phyloP scores from a whole-genome alignment of 2,888 invertebrate genomes.

The Noctua fimbriata region DNA sequence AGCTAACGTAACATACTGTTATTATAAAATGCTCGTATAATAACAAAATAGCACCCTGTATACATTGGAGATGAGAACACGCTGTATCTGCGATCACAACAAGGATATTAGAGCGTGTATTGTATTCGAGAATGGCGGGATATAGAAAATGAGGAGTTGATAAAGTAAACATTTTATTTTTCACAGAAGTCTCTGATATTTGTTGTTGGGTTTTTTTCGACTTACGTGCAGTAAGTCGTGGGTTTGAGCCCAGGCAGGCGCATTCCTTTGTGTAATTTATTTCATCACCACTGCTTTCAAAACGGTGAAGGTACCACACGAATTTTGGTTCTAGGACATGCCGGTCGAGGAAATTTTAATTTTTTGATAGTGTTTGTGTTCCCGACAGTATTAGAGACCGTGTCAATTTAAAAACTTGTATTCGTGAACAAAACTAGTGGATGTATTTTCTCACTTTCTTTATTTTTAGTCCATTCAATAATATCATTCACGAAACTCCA shows the following conservation, averaged over 20 bases:
- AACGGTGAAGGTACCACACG: too few species aligned
- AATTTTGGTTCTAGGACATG: too few species aligned
- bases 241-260: too few species aligned
- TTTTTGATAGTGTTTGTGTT: too few species aligned
- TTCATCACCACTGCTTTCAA: too few species aligned
- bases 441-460: not conserved
- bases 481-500: slow-evolving; percentile 5
- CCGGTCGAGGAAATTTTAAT: too few species aligned
- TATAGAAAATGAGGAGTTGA: slow-evolving; percentile 24
- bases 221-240: too few species aligned
- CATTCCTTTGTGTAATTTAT: too few species aligned
- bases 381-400: too few species aligned
- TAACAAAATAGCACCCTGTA: slow-evolving; percentile 33
- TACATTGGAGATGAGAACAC: slow-evolving; percentile 40
- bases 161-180: slow-evolving; percentile 14
- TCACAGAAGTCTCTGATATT: not conserved
- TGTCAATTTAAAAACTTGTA: too few species aligned
- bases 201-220: not conserved
- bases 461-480: not conserved
- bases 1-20: slow-evolving; percentile 23
- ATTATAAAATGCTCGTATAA: slow-evolving; percentile 17
- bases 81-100: slow-evolving; percentile 66
- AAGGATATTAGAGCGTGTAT: slow-evolving; percentile 58
- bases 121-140: slow-evolving; percentile 28
- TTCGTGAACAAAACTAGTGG: not conserved